Evolutionary conservation across 2,797 vertebrate species (phyloP).

Genomic region (Oreortyx pictus): DNA sequence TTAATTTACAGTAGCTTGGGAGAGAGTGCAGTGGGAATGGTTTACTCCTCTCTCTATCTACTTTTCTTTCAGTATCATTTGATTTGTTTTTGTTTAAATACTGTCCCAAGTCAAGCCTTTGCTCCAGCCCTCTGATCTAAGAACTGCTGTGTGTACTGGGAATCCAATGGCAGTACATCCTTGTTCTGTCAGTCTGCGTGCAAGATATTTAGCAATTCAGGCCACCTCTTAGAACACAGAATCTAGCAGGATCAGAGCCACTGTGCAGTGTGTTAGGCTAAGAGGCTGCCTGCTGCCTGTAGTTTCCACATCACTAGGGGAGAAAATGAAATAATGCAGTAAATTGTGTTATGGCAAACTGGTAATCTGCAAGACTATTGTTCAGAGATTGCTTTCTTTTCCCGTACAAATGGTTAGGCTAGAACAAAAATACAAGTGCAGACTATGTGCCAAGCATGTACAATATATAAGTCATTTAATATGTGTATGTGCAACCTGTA

Average conservation of each 20-base stretch:
- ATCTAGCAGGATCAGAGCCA: neutral
- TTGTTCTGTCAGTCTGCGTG: neutral
- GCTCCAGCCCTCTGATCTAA: neutral
- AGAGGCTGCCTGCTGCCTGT: neutral
- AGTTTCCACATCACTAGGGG: neutral
- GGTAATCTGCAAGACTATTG: neutral
- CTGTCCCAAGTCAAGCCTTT: neutral
- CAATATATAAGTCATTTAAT: neutral
- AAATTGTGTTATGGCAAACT: neutral
- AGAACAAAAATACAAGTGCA: neutral
- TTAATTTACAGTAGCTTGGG: conserved; percentile 42
- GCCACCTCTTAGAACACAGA: neutral
- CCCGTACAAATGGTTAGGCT: neutral
- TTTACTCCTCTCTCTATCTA: neutral
- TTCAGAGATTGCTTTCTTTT: neutral
- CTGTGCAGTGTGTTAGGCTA: neutral
- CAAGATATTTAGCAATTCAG: neutral
- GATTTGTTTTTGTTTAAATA: neutral
- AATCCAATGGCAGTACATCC: neutral
- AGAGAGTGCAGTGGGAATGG: neutral
- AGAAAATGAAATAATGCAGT: neutral
- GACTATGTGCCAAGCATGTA: neutral
- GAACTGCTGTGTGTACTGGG: neutral
- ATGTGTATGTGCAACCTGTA: neutral
- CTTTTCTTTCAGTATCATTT: neutral